Percentiles rank a stretch among this genome's conserved stretches.
These are phyloP conservation scores for Xenopus laevis DNA, from an alignment of 2,113 vertebrate genomes.

Conservation along the genomic window DNA sequence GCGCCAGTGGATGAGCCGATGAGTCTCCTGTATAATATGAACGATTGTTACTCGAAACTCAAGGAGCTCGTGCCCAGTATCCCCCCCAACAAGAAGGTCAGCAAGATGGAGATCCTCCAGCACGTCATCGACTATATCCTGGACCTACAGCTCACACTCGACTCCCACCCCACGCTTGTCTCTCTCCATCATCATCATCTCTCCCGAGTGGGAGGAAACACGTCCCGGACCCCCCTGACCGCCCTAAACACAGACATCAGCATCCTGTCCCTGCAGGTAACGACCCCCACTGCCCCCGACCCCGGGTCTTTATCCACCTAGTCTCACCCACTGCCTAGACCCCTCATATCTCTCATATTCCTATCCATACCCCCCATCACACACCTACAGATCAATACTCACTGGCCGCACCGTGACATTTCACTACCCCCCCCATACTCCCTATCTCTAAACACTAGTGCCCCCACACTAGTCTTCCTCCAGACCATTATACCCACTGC, in stretches of 20 bases:
- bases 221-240: conserved; percentile 86
- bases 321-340: background rate
- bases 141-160: conserved; percentile 97
- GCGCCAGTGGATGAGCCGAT: conserved; percentile 93
- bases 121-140: conserved; percentile 98
- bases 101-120: conserved; percentile 99
- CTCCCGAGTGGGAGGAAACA: conserved; percentile 64
- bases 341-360: too few relatives aligned
- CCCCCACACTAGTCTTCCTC: too few relatives aligned
- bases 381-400: too few relatives aligned
- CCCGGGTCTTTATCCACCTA: background rate
- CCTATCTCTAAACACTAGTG: too few relatives aligned
- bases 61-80: conserved; percentile 98
- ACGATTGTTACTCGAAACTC: conserved; percentile 97
- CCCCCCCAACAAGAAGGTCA: conserved; percentile 97
- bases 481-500: too few relatives aligned
- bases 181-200: conserved; percentile 73
- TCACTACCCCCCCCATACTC: too few relatives aligned
- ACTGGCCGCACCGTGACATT: too few relatives aligned
- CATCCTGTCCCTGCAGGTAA: conserved; percentile 95
- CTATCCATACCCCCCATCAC: too few relatives aligned
- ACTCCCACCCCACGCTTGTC: conserved; percentile 86
- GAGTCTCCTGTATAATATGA: conserved; percentile 97
- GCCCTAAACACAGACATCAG: conserved; percentile 97
- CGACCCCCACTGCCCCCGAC: too few relatives aligned